phyloP scores from a whole-genome alignment of 2,797 vertebrate genomes.

The Petrocephalus schoutedeni region DNA sequence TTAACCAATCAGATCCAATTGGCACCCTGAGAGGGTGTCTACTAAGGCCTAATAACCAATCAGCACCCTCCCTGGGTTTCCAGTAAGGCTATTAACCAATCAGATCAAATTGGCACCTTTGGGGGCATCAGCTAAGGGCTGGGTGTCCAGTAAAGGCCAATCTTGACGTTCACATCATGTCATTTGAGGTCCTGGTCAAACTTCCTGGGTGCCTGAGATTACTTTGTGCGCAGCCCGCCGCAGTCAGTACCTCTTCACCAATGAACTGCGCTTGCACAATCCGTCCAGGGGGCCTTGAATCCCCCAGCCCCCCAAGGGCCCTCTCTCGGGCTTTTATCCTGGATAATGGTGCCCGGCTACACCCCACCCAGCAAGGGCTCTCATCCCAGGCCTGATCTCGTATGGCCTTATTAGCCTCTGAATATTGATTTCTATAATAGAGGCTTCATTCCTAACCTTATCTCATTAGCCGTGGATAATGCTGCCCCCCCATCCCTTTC shows the following conservation, averaged over 20 bases:
- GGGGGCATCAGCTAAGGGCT: not conserved
- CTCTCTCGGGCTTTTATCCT: constrained; percentile 15
- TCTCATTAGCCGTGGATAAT: constrained; percentile 64
- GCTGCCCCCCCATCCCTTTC: constrained; percentile 32
- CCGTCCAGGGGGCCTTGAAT: not conserved
- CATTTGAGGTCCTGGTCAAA: not conserved
- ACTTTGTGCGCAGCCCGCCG: not conserved
- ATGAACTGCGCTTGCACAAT: not conserved
- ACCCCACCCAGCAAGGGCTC: constrained; percentile 33
- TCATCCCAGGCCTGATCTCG: constrained; percentile 49
- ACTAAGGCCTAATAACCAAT: not conserved
- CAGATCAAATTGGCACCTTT: not conserved
- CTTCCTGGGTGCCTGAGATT: not conserved
- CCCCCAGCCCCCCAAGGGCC: constrained; percentile 33
- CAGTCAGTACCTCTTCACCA: not conserved
- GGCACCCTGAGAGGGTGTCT: not conserved
- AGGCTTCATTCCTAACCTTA: constrained; percentile 47
- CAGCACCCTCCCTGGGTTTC: not conserved
- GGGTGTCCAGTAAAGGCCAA: not conserved
- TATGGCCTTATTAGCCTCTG: constrained; percentile 53
- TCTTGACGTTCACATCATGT: not conserved
- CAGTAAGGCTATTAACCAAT: not conserved
- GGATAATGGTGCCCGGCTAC: constrained; percentile 19
- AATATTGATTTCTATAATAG: constrained; percentile 54
- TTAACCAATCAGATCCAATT: not conserved